These are phyloP conservation scores for Gymnarchus niloticus DNA, from an alignment of 2,113 vertebrate genomes.

Conservation along the genomic window DNA sequence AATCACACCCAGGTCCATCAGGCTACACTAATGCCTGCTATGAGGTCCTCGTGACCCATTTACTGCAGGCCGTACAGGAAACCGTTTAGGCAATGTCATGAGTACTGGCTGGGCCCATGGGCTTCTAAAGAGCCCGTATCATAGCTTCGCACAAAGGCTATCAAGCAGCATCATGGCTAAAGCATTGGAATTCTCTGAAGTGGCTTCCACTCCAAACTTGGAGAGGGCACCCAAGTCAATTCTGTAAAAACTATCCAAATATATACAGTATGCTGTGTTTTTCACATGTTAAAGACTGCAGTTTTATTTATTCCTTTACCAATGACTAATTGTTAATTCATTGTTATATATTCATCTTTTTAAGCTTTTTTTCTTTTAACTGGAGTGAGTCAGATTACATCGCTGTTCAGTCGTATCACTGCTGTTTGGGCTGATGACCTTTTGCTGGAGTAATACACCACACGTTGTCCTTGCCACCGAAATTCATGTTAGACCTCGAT, in stretches of 20 bases:
- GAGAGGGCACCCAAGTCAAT: background rate
- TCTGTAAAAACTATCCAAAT: background rate
- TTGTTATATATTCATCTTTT: too few relatives aligned
- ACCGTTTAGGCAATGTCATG: slow-evolving; percentile 31
- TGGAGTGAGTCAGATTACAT: background rate
- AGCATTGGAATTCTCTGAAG: background rate
- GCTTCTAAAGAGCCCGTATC: background rate
- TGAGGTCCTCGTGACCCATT: slow-evolving; percentile 47
- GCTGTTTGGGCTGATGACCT: background rate
- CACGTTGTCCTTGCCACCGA: background rate
- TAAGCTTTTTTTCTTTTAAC: too few relatives aligned
- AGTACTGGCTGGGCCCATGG: background rate
- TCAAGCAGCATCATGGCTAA: background rate
- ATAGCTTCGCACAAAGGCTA: background rate
- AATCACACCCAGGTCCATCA: slow-evolving; percentile 57
- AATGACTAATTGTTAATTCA: too few relatives aligned
- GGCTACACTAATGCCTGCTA: slow-evolving; percentile 61
- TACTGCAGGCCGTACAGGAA: slow-evolving; percentile 23
- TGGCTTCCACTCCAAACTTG: too few relatives aligned
- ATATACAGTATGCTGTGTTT: too few relatives aligned
- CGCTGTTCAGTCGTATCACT: background rate
- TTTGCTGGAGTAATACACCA: background rate
- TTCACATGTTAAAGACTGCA: too few relatives aligned
- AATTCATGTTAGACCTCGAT: background rate
- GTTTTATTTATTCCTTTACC: too few relatives aligned